Conservation (phyloP, 2,113 vertebrate genomes). For the Steatornis caripensis region DNA sequence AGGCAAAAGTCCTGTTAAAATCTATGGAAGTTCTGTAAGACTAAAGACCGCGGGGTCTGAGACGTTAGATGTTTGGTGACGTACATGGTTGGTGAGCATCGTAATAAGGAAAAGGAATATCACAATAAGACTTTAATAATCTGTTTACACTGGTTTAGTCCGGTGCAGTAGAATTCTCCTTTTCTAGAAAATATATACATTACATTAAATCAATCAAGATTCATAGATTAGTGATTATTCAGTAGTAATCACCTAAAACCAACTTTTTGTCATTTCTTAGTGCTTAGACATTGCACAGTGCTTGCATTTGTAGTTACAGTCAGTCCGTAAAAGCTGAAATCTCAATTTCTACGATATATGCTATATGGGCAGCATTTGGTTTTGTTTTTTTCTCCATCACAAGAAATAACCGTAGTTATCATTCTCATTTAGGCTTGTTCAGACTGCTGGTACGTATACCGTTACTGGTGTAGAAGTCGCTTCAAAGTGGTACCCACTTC, state of each 20-base stretch:
- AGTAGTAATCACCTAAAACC: slow-evolving; percentile 19
- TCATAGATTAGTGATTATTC: slow-evolving; percentile 24
- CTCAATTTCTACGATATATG: background rate
- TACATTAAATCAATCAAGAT: slow-evolving; percentile 44
- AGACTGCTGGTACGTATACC: background rate
- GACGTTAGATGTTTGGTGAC: too few species aligned
- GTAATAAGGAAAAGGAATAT: slow-evolving; percentile 6
- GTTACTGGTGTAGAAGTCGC: background rate
- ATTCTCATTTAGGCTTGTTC: background rate
- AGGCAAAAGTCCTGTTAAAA: background rate
- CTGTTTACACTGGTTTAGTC: background rate
- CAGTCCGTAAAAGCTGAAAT: slow-evolving; percentile 39
- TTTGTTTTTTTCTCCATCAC: background rate
- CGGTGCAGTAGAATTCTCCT: background rate
- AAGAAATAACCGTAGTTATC: slow-evolving; percentile 11
- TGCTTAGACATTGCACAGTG: background rate
- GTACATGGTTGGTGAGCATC: slow-evolving; percentile 4
- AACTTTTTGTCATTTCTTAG: slow-evolving; percentile 51
- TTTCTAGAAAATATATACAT: slow-evolving; percentile 2
- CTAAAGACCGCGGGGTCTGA: background rate
- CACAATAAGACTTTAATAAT: slow-evolving; percentile 23
- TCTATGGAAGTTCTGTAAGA: background rate
- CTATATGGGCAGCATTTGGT: slow-evolving; percentile 27
- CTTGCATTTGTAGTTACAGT: slow-evolving; percentile 57
- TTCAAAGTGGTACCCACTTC: background rate